Percentiles rank a stretch among this genome's conserved stretches.
These are phyloP conservation scores for Vesta saturnalis DNA, from an alignment of 2,888 invertebrate species.

Conservation along the genomic window DNA sequence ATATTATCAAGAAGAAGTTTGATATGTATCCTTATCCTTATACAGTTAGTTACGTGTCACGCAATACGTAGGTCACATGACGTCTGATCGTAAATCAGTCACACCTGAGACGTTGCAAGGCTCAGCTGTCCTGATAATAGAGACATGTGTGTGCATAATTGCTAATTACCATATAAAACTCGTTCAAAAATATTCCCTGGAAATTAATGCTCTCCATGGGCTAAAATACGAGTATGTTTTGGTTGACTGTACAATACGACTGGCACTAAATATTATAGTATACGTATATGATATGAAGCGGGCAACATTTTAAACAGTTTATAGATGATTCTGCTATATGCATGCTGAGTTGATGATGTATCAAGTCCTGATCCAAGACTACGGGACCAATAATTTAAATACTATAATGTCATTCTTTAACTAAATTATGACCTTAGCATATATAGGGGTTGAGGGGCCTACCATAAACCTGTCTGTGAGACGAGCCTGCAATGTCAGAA, in stretches of 20 bases:
- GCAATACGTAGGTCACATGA: constrained; percentile 55
- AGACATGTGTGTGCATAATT: constrained; percentile 60
- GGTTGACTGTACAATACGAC: constrained; percentile 33
- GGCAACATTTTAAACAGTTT: constrained; percentile 46
- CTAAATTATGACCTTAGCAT: constrained; percentile 44
- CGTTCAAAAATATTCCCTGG: constrained; percentile 35
- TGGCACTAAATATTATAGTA: constrained; percentile 43
- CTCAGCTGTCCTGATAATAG: constrained; percentile 58
- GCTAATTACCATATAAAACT: constrained; percentile 55
- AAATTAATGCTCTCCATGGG: constrained; percentile 30
- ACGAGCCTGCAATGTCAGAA: constrained; percentile 39
- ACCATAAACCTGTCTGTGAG: constrained; percentile 41
- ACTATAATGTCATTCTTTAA: constrained; percentile 45
- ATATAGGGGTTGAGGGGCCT: constrained; percentile 30
- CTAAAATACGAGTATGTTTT: constrained; percentile 36
- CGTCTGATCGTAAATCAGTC: constrained; percentile 58
- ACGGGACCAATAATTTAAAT: constrained; percentile 49
- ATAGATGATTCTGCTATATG: constrained; percentile 40
- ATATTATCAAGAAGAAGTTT: constrained; percentile 20
- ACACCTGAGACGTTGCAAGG: constrained; percentile 59
- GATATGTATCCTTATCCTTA: constrained; percentile 39
- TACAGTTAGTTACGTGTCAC: constrained; percentile 47
- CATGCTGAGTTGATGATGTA: constrained; percentile 47
- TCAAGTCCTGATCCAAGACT: constrained; percentile 47
- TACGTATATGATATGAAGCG: constrained; percentile 37